Evolutionary conservation across 2,888 invertebrate genomes (phyloP).

Genomic region (Spialia ferax): DNA sequence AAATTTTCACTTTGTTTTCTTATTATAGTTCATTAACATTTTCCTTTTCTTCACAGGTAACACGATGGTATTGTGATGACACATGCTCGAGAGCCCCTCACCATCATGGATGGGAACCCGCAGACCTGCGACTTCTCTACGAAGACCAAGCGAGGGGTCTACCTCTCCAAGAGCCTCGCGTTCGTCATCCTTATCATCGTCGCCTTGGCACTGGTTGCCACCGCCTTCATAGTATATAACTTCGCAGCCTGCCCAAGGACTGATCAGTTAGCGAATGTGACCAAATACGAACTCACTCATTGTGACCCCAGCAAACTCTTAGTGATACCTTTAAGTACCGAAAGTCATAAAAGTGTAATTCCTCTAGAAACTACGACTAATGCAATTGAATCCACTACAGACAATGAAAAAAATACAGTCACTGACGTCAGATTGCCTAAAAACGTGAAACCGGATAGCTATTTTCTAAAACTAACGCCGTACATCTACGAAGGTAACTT

Average conservation of each 20-base stretch:
- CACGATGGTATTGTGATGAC: constrained; percentile 80
- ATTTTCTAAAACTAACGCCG: constrained; percentile 90
- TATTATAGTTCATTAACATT: constrained; percentile 1
- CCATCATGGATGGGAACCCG: constrained; percentile 88
- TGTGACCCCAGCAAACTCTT: constrained; percentile 75
- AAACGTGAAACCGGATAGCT: constrained; percentile 89
- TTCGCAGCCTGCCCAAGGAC: constrained; percentile 89
- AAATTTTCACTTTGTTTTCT: too few relatives aligned
- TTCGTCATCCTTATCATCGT: constrained; percentile 88
- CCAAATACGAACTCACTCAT: constrained; percentile 76
- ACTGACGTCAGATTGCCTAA: constrained; percentile 90
- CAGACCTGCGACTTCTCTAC: constrained; percentile 88
- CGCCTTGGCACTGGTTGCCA: constrained; percentile 88
- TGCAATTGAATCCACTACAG: constrained; percentile 48
- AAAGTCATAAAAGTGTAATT: constrained; percentile 68
- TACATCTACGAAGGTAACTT: constrained; percentile 92
- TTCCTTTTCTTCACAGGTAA: constrained; percentile 66
- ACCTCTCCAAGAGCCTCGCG: constrained; percentile 88
- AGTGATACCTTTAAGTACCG: constrained; percentile 75
- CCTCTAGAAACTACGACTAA: constrained; percentile 66
- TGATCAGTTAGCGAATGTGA: constrained; percentile 75
- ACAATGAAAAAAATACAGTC: constrained; percentile 52
- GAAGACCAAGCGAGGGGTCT: constrained; percentile 87
- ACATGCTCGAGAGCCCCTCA: constrained; percentile 78
- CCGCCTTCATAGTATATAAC: constrained; percentile 92